Base-by-base conservation (phyloP, 2,113 vertebrate species). In the Capricornis sumatraensis region DNA sequence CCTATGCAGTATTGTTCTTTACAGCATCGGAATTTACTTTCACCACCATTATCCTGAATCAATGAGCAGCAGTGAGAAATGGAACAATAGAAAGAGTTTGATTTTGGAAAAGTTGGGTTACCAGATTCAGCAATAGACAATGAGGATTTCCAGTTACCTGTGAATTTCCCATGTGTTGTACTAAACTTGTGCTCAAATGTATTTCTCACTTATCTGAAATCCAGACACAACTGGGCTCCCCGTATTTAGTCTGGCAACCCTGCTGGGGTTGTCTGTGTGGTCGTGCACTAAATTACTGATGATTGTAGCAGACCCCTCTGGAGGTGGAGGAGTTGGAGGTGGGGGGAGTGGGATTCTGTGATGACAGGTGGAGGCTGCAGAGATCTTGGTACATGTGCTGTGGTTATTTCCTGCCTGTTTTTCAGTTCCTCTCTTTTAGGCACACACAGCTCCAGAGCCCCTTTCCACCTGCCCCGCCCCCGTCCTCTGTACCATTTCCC, bases 361-460 rank as follows among this genome's bases (percentile, higher is more conserved):
- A 33, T 9, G 43, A 27, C 36, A 12, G 6, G 50, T 1, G 19
- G 4, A n/a, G 45, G 27, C 10, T 16, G n/a, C 43, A 11, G 40
- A 88, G 52, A 11, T 13, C 6, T 53, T 1, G 16, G 25, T 4
- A 2, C 17, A 2, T 0, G 1, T 1, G 4, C 47, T 52, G 28
- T 33, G 74, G 33, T 15, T 23, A 2, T 6, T 33, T 71, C 43
- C n/a, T 30, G n/a, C n/a, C 17, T 33, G 19, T 27, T 40, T 1
- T n/a, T 58, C 16, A 27, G 58, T 1, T 79, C 4, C 7, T 78
- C 12, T 5, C 7, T 2, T 12, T 23, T 16, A 19, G 36, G 45
- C 36, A 6, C 47, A 43, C 12, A 50, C 12, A 55, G 7, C 43
- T 33, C 53, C 7, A 1, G 27, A 7, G 11, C 3, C 4, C 10